Evolutionary conservation across 2,797 vertebrate species (phyloP).

Genomic region (Sebastes miniatus): DNA sequence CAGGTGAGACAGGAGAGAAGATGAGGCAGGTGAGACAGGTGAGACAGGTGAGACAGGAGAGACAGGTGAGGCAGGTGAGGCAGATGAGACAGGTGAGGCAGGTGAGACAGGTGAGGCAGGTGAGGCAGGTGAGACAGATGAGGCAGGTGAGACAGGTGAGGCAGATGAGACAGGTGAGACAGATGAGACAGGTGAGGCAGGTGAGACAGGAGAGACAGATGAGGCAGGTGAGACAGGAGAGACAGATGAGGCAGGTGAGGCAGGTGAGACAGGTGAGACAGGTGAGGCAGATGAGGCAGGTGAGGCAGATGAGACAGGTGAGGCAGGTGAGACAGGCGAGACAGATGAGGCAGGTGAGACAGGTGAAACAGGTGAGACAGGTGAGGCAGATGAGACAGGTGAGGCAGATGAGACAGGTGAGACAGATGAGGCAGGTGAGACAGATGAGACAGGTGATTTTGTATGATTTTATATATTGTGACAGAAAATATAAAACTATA

Average conservation of each 20-base stretch:
- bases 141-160: fast-evolving
- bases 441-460: too few relatives aligned
- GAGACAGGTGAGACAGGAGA: too few relatives aligned
- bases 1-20: too few relatives aligned
- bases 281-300: fast-evolving
- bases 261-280: too few relatives aligned
- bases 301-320: fast-evolving
- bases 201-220: fast-evolving
- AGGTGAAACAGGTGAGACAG: fast-evolving
- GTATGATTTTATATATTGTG: too few relatives aligned
- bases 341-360: fast-evolving
- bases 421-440: too few relatives aligned
- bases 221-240: too few relatives aligned
- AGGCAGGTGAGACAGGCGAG: too few relatives aligned
- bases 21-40: too few relatives aligned
- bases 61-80: too few relatives aligned
- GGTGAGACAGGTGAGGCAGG: fast-evolving
- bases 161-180: fast-evolving
- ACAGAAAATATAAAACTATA: neutral
- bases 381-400: fast-evolving
- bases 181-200: fast-evolving
- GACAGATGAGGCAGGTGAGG: fast-evolving
- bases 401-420: too few relatives aligned
- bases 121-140: fast-evolving
- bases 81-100: fast-evolving